phyloP scores from a whole-genome alignment of 1,140 invertebrate species.

The Schlechtendalia chinensis region DNA sequence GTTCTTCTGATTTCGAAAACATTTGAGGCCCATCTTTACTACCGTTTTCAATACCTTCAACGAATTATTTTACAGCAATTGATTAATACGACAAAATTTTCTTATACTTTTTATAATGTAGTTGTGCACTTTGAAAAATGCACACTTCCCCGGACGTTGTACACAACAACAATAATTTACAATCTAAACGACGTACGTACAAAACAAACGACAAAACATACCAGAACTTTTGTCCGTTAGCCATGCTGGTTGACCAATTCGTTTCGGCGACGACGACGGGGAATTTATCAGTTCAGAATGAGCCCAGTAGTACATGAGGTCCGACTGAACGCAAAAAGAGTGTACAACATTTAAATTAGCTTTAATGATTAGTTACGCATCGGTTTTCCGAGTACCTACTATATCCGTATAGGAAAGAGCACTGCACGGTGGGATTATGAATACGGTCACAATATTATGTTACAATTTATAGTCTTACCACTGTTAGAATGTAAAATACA shows the following conservation, averaged over 20 bases:
- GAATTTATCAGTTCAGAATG: conserved; percentile 70
- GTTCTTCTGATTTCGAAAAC: conserved; percentile 21
- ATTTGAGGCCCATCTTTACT: conserved; percentile 10
- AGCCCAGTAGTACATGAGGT: conserved; percentile 85
- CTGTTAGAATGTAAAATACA: not conserved
- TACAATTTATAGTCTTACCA: not conserved
- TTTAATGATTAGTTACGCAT: conserved; percentile 7
- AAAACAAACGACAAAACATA: not conserved
- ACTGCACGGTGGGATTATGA: not conserved
- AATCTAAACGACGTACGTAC: too few relatives aligned
- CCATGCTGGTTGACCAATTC: conserved; percentile 55
- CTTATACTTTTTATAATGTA: too few relatives aligned
- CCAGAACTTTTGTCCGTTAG: conserved; percentile 27
- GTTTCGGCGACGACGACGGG: conserved; percentile 70
- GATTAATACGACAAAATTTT: too few relatives aligned
- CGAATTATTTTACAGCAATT: not conserved
- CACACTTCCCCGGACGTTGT: too few relatives aligned
- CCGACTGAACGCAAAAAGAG: conserved; percentile 65
- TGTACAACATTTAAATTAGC: conserved; percentile 46
- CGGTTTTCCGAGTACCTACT: not conserved
- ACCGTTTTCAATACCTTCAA: conserved; percentile 7
- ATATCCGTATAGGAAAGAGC: not conserved
- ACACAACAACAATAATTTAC: too few relatives aligned
- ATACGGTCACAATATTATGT: not conserved
- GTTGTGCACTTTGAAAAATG: too few relatives aligned